Evolutionary conservation across 2,888 invertebrate genomes (phyloP), one percentile per base, ranked within the genome.

Genomic region (Pseudococcus longispinus): DNA sequence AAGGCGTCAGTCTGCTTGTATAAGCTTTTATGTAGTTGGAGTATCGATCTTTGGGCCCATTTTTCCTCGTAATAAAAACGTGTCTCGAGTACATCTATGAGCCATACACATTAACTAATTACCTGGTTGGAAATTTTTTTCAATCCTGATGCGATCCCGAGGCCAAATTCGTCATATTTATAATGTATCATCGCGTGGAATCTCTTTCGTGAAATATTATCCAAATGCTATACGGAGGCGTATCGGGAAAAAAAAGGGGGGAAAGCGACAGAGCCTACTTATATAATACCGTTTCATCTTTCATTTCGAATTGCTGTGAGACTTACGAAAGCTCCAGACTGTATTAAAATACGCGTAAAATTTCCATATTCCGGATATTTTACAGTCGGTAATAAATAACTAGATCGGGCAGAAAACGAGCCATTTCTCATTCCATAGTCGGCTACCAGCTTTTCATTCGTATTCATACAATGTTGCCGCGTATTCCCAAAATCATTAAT

Each of bases 271-370:
- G 3, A 60, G 23, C 37, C 37, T 37, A 37, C n/a, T n/a, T 37
- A 23, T 11, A 20, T 23, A 20, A 1, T 51, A 23, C 1, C 60
- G 23, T 60, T 60, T 60, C 60, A 60, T 60, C 60, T 70, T 70
- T 70, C 29, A 70, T 70, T 70, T 70, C 29, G 13, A 70, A 70
- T 70, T 70, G 70, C 29, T 70, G 15, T 29, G 70, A 70, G 70
- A 70, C 70, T 29, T n/a, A 4, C 5, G 29, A 29, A 70, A 29
- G 29, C 70, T 70, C 70, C 29, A 29, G 70, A 29, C 70, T 26
- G 29, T 29, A 29, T 70, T 70, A 70, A 26, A 70, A 70, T 70
- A 70, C 29, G 6, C 70, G 70, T 70, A 29, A 70, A 70, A 70
- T 70, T 70, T 70, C 29, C 70, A 70, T 60, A 60, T 23, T 15